Evolutionary conservation across 2,888 invertebrate genomes (phyloP).

Genomic region (Entomobrya proxima): DNA sequence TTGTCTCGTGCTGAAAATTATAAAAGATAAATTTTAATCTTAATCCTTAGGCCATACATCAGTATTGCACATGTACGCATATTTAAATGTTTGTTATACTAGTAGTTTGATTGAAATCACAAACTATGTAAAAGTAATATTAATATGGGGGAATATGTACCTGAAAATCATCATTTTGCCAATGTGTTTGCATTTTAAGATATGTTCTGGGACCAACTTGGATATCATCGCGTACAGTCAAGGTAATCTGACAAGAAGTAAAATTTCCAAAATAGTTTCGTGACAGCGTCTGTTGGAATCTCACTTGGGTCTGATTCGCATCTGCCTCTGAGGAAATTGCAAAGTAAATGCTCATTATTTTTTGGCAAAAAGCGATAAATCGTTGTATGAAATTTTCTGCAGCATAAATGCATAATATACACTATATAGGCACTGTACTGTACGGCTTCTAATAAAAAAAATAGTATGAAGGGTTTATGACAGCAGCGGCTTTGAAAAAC

Average conservation of each 20-base stretch:
- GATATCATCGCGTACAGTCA: constrained; percentile 35
- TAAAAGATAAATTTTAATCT: neutral
- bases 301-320: neutral
- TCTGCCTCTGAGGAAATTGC: constrained; percentile 5
- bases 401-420: no score
- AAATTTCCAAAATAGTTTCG: constrained; percentile 49
- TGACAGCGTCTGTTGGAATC: constrained; percentile 50
- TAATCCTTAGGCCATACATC: neutral
- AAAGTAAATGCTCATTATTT: no score
- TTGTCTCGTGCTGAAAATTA: constrained; percentile 36
- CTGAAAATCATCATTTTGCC: constrained; percentile 3
- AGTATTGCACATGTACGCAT: neutral
- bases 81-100: neutral
- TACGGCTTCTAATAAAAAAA: no score
- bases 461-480: no score
- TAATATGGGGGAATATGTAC: no score
- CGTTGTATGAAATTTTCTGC: no score
- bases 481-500: no score
- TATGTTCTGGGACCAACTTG: neutral
- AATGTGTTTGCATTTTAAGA: constrained; percentile 24
- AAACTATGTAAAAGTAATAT: no score
- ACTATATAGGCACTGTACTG: no score
- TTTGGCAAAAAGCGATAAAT: no score
- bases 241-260: constrained; percentile 39
- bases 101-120: no score